Conservation (phyloP, 1,140 invertebrate species). For the Nymphalis io region DNA sequence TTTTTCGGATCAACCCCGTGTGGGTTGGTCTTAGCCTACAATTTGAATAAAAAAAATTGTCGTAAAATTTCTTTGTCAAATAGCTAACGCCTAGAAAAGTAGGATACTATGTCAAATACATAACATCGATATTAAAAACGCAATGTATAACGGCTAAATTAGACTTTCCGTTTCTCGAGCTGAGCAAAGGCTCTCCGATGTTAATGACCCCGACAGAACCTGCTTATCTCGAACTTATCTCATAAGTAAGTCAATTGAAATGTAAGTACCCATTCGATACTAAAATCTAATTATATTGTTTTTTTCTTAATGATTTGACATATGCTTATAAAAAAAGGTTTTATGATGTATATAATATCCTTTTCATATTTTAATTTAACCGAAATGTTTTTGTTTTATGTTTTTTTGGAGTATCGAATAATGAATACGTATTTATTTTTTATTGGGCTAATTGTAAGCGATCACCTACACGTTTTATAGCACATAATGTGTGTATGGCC, state of each 20-base stretch:
- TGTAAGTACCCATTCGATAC: constrained; percentile 33
- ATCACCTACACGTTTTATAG: neutral
- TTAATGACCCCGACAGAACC: constrained; percentile 52
- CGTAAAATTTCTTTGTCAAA: constrained; percentile 18
- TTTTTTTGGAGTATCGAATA: neutral
- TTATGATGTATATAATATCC: neutral
- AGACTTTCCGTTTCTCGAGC: constrained; percentile 41
- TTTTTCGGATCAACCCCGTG: neutral
- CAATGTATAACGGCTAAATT: constrained; percentile 28
- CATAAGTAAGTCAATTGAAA: constrained; percentile 50
- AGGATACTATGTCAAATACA: constrained; percentile 35
- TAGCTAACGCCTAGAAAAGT: constrained; percentile 13
- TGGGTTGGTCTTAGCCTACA: neutral
- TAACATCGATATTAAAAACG: constrained; percentile 23
- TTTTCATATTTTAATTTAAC: no score
- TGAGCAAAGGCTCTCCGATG: constrained; percentile 33
- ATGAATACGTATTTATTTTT: neutral
- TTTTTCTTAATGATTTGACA: neutral
- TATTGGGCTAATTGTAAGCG: neutral
- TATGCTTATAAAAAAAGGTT: neutral
- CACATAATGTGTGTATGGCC: neutral
- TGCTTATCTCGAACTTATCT: constrained; percentile 54
- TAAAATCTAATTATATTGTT: constrained; percentile 22
- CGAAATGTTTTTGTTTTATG: no score
- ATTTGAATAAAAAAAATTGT: constrained; percentile 18